Percentiles rank a stretch among this genome's conserved stretches.
These are phyloP conservation scores for Stenopsyche tienmushanensis DNA, from an alignment of 1,140 invertebrate genomes.

Conservation along the genomic window DNA sequence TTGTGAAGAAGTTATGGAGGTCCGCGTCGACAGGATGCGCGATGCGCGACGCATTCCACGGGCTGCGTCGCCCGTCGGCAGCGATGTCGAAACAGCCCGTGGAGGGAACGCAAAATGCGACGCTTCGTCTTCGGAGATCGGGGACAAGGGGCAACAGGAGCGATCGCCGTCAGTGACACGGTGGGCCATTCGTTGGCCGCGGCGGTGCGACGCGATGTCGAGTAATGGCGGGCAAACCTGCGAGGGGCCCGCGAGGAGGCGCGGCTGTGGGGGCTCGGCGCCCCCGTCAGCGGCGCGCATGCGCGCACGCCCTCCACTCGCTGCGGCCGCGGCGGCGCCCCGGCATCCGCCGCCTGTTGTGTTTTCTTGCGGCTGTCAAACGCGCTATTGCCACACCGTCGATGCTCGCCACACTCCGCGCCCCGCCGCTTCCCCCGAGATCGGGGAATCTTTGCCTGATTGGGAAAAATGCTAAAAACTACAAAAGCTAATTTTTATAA, in stretches of 20 bases:
- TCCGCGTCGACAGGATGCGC: neutral
- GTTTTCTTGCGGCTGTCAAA: conserved; percentile 39
- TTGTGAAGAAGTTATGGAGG: neutral
- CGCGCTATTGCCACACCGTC: conserved; percentile 25
- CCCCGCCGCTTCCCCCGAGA: neutral
- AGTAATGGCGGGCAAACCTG: neutral
- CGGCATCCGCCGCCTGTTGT: conserved; percentile 32
- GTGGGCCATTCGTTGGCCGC: neutral
- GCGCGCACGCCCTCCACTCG: neutral
- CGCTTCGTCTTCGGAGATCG: too few relatives aligned
- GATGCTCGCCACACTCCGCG: neutral
- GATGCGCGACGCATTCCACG: too few relatives aligned
- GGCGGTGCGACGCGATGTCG: neutral
- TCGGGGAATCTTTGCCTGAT: too few relatives aligned
- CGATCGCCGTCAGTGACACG: too few relatives aligned
- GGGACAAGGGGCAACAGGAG: too few relatives aligned
- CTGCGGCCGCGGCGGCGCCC: neutral
- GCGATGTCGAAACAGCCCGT: neutral
- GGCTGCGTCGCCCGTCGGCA: neutral
- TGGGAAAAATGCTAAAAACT: too few relatives aligned
- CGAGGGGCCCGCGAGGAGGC: neutral
- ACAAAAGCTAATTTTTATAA: too few relatives aligned
- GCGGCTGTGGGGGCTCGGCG: neutral
- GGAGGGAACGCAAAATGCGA: too few relatives aligned
- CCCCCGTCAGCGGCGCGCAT: neutral